Evolutionary conservation across 2,888 invertebrate genomes (phyloP), one percentile per base, ranked within the genome.

Genomic region (Metacarcinus magister): DNA sequence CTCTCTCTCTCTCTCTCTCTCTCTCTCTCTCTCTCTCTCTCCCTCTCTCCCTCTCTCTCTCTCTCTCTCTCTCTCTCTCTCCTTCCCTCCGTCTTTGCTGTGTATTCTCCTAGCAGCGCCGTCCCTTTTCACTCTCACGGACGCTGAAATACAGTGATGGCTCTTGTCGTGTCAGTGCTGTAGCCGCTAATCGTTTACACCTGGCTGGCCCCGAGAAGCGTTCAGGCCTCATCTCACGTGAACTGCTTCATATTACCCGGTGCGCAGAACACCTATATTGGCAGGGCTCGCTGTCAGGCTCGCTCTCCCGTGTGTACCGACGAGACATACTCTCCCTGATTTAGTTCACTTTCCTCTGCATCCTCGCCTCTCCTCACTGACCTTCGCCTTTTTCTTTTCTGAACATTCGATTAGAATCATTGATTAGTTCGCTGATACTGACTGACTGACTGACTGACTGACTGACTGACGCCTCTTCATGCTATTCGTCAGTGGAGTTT

Each of bases 141-240:
- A 19, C 39, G 39, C 87, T 87, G 87, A 87, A 87, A 87, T 87
- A 87, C 87, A 39, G 39, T 87, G 87, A 87, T 87, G 87, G 87
- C 39, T 39, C 87, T 87, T 87, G 87, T 87, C 87, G 87, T 87
- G 87, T 87, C 87, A 87, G 87, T 13, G 87, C 87, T 39, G 87
- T 87, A 87, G 87, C 87, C 87, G n/a, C 87, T 87, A 87, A 87
- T 87, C 87, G 87, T 87, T 87, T 39, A 87, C 87, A 87, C 87
- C 87, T 87, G 87, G 87, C 87, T 39, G 39, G 39, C 87, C 87
- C 13, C 1, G 87, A 87, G 87, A 32, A 32, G 87, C 87, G 87
- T 87, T 87, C 87, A 87, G 39, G 87, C 87, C 87, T 87, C 87
- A 87, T 87, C 87, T 87, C 87, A 87, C 87, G 39, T 32, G 87